Evolutionary conservation across 2,888 invertebrate genomes (phyloP), one percentile per base, ranked within the genome.

Genomic region (Amphipoea oculea): DNA sequence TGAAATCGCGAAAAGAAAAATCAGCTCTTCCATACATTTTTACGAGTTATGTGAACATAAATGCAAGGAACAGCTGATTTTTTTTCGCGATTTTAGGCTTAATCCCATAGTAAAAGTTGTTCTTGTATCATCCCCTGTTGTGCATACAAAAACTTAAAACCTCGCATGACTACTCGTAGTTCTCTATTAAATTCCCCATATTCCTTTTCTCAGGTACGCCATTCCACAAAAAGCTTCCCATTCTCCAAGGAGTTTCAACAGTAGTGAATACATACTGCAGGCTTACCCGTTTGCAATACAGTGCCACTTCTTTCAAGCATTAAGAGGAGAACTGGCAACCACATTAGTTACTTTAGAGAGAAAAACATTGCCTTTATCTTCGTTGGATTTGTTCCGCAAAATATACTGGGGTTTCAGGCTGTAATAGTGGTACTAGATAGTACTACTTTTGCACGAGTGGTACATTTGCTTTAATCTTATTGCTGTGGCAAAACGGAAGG

Each of bases 331-430:
- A 85, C 66, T n/a, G 14, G 85, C 83, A 51, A 68, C 66, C 57
- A 57, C 62, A 75, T 83, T 75, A 51, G 63, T 76, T 83, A 54
- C 76, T 76, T 72, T 40, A 62, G 23, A 69, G 42, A 60, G 71
- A 74, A 74, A 78, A 83, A 72, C 73, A 78, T 83, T 20, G 48
- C 54, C 51, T 73, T 69, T 80, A 84, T 86, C 63, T 76, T 5
- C 36, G 62, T 54, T 74, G 65, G 65, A 76, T 87, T 76, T 83
- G 65, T 84, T 51, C 69, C 12, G 45, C 65, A 67, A 79, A 83
- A 80, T 74, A 65, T 69, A 86, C 74, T 75, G n/a, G 20, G 51
- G 14, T 45, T 65, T 57, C 3, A 69, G 36, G 70, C 62, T 17
- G 29, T 62, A 73, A 79, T 73, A 36, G 7, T 36, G 48, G 29